These are phyloP conservation scores for Prosapia bicincta DNA, from an alignment of 2,888 invertebrate genomes.

Conservation along the genomic window DNA sequence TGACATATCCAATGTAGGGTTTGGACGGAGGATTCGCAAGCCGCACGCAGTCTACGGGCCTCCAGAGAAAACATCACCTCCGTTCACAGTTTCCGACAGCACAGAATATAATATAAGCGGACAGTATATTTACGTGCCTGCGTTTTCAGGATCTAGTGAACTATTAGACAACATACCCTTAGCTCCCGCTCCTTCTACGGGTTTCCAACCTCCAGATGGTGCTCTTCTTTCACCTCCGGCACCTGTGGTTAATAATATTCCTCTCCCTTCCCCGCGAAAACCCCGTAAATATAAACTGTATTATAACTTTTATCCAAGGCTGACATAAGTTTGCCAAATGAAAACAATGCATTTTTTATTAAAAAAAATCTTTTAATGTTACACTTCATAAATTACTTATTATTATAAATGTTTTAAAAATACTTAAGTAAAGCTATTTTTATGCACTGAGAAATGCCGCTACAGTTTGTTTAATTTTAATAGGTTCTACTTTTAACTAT, in stretches of 20 bases:
- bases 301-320: not conserved
- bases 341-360: too few relatives aligned
- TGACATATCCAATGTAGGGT: not conserved
- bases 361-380: too few relatives aligned
- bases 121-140: slow-evolving; percentile 3
- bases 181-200: not conserved
- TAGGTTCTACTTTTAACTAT: too few relatives aligned
- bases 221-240: slow-evolving; percentile 10
- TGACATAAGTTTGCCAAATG: too few relatives aligned
- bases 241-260: not conserved
- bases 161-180: not conserved
- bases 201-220: slow-evolving; percentile 17
- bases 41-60: not conserved
- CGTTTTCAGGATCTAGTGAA: not conserved
- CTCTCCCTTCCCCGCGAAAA: not conserved
- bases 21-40: not conserved
- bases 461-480: too few relatives aligned
- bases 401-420: too few relatives aligned
- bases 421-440: too few relatives aligned
- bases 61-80: not conserved
- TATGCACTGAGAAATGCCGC: too few relatives aligned
- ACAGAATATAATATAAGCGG: not conserved
- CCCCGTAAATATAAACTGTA: not conserved
- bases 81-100: not conserved
- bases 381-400: too few relatives aligned